phyloP scores from a whole-genome alignment of 2,797 vertebrate species.

The Catostomus latipinnis region DNA sequence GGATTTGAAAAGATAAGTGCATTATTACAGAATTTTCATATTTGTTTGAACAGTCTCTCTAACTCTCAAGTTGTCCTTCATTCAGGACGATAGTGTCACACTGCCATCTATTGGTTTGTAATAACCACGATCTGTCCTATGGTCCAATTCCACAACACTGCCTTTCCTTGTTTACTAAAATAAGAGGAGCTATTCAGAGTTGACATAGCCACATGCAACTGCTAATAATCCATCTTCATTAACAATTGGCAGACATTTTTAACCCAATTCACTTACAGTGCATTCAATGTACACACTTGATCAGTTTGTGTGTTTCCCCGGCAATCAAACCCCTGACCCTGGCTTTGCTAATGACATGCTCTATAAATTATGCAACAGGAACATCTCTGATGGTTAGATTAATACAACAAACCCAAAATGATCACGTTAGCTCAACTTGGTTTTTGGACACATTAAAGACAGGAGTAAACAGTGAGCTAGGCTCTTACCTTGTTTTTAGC shows the following conservation, averaged over 20 bases:
- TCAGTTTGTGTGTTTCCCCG: too few species aligned
- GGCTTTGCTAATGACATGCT: too few species aligned
- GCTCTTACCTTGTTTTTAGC: slow-evolving; percentile 58
- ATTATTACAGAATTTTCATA: too few species aligned
- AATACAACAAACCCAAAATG: background rate
- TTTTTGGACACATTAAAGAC: background rate
- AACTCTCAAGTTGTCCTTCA: background rate
- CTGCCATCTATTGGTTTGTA: slow-evolving; percentile 52
- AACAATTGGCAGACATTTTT: too few species aligned
- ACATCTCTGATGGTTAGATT: background rate
- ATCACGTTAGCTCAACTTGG: background rate
- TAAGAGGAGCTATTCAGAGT: background rate
- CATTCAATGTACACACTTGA: too few species aligned
- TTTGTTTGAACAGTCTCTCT: background rate
- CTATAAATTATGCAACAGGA: too few species aligned
- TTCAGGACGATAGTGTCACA: slow-evolving; percentile 21
- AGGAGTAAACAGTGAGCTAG: background rate
- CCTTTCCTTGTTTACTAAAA: background rate
- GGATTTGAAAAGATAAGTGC: too few species aligned
- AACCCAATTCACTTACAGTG: too few species aligned
- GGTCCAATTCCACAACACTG: background rate
- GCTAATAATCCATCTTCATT: too few species aligned
- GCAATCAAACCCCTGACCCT: too few species aligned
- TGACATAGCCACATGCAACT: too few species aligned
- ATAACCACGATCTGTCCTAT: background rate